Base-by-base conservation (phyloP, 2,113 vertebrate genomes). In the Ceyx cyanopectus region DNA sequence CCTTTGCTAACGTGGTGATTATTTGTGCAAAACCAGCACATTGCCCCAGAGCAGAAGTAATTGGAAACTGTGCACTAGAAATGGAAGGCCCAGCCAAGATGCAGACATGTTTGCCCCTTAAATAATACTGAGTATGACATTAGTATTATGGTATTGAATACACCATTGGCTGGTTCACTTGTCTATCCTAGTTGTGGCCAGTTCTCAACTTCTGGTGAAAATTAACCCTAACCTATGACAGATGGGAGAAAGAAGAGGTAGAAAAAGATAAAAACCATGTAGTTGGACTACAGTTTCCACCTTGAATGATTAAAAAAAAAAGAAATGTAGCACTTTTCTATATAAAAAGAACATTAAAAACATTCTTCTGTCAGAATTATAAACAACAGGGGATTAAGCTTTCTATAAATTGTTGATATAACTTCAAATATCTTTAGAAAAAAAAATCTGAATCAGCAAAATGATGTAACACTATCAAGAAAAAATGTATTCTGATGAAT, bases 21-120 rank as follows among this genome's bases (percentile, higher is more conserved):
- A 14, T 65, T 84, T 27, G 14, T 46, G 15, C 24, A 43, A 62
- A 83, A 29, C 3, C 34, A 24, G 12, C 12, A 7, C 34, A 4
- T 1, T 65, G 34, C 11, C 23, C 63, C 7, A 4, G 12, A 34
- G 26, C 60, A 87, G 56, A n/a, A 54, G 20, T 32, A 21, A 20
- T 0, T 62, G 63, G 21, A 10, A 40, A 22, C 24, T 0, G 0
- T 10, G 11, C 12, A 5, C 13, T 60, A 54, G 21, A 60, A 48
- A 30, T 4, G 48, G 24, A 24, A 61, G 53, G 15, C 17, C 15
- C n/a, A 72, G 32, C 21, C 5, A 40, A 11, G 18, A 40, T 7
- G 45, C 32, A 67, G 62, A 45, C 1, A 1, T 0, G 10, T 34
- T 5, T 76, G 29, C 22, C 65, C 80, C 56, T 51, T 51, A 51